Percentiles rank a stretch among this genome's conserved stretches.
phyloP scores from a whole-genome alignment of 1,140 invertebrate genomes.

The Drosophila kohkoa region DNA sequence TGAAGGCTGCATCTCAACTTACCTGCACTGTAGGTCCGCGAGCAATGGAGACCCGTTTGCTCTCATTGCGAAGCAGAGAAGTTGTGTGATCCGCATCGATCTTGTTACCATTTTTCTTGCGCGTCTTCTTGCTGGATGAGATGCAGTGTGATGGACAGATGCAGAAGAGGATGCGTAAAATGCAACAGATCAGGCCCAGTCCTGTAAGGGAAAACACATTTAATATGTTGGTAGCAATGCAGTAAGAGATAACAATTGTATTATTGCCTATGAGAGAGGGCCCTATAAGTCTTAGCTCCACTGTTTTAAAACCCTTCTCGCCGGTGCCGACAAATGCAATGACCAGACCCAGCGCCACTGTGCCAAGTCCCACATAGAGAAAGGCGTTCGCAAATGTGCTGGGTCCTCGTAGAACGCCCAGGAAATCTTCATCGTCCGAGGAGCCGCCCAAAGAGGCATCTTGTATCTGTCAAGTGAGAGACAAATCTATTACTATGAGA shows the following conservation, averaged over 20 bases:
- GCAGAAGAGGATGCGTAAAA: constrained; percentile 87
- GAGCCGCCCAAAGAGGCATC: constrained; percentile 84
- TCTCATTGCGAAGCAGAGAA: constrained; percentile 79
- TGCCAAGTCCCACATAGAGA: constrained; percentile 93
- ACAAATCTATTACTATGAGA: neutral
- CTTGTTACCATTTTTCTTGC: constrained; percentile 83
- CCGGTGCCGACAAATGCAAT: constrained; percentile 95
- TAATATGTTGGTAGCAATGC: neutral
- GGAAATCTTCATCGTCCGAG: constrained; percentile 85
- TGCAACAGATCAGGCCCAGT: constrained; percentile 87
- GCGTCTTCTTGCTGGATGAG: constrained; percentile 78
- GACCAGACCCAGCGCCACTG: constrained; percentile 92
- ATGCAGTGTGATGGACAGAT: constrained; percentile 87
- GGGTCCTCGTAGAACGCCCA: constrained; percentile 86
- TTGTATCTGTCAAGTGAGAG: constrained; percentile 72
- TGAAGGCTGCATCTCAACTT: neutral
- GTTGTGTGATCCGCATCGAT: constrained; percentile 84
- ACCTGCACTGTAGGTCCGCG: constrained; percentile 74
- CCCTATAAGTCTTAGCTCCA: constrained; percentile 92
- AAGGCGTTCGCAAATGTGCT: constrained; percentile 91
- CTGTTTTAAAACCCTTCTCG: constrained; percentile 95
- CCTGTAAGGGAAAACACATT: constrained; percentile 41
- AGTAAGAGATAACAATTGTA: constrained; percentile 16
- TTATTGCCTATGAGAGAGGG: constrained; percentile 89
- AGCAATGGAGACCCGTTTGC: constrained; percentile 82